These are phyloP conservation scores for Asobara japonica DNA, from an alignment of 1,140 invertebrate species.

Conservation along the genomic window DNA sequence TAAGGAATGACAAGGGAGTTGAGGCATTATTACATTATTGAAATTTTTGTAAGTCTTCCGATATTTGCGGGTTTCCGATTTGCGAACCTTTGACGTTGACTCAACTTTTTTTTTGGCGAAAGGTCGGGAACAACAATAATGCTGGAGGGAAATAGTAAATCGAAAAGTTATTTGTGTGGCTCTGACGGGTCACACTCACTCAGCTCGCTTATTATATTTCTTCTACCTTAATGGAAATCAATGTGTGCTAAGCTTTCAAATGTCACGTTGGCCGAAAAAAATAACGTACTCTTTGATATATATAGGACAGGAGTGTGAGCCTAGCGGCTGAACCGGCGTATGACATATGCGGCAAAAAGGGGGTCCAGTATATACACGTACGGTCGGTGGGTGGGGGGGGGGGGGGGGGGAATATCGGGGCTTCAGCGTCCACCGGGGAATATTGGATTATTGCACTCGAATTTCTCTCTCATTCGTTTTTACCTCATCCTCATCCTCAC, in stretches of 20 bases:
- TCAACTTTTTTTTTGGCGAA: too few relatives aligned
- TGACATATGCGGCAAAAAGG: background rate
- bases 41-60: too few relatives aligned
- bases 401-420: slow-evolving; percentile 11
- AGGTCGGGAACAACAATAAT: too few relatives aligned
- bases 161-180: background rate
- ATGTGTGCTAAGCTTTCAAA: slow-evolving; percentile 15
- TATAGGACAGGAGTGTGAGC: background rate
- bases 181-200: background rate
- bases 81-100: too few relatives aligned
- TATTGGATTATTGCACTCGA: slow-evolving; percentile 36
- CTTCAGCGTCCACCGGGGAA: slow-evolving; percentile 28
- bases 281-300: slow-evolving; percentile 3
- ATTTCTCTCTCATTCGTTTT: slow-evolving; percentile 23
- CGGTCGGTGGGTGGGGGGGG: background rate
- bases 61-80: too few relatives aligned
- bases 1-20: too few relatives aligned
- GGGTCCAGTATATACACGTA: background rate
- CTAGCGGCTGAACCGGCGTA: background rate
- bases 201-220: background rate
- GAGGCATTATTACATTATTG: too few relatives aligned
- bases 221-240: slow-evolving; percentile 9
- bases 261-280: background rate
- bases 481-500: background rate
- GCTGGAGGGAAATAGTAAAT: too few relatives aligned